phyloP scores from a whole-genome alignment of 2,888 invertebrate species.

The Leptura quadrifasciata region DNA sequence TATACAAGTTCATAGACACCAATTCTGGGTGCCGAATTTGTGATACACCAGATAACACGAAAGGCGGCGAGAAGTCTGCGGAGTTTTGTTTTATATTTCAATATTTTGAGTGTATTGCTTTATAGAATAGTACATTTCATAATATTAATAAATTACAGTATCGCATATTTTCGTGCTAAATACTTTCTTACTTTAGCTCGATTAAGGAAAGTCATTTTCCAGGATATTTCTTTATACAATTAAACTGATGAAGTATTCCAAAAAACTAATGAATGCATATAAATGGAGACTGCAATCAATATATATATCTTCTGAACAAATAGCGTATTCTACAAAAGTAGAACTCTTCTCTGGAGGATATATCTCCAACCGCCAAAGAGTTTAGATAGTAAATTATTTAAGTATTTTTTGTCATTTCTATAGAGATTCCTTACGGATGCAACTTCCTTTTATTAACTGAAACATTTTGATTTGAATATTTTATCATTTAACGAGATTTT shows the following conservation, averaged over 20 bases:
- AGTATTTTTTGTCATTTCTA: neutral
- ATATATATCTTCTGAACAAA: neutral
- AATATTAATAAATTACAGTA: too few species aligned
- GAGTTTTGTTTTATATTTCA: too few species aligned
- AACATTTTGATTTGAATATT: too few species aligned
- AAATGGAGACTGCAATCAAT: neutral
- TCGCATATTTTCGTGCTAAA: too few species aligned
- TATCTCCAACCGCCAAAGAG: neutral
- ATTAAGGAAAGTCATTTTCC: too few species aligned
- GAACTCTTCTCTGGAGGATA: neutral
- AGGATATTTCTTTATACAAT: too few species aligned
- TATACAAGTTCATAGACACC: conserved; percentile 1
- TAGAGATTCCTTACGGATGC: neutral
- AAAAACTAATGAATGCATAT: neutral
- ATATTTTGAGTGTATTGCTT: too few species aligned
- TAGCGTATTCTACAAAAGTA: neutral
- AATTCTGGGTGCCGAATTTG: neutral
- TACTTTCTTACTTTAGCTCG: too few species aligned
- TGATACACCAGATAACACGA: conserved; percentile 1
- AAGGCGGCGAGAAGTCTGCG: neutral
- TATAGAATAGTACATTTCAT: too few species aligned
- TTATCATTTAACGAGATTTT: too few species aligned
- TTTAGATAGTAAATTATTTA: neutral
- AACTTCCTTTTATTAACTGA: neutral
- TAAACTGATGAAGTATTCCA: neutral